Conservation (phyloP, 2,113 vertebrate species). For the Limnothrissa miodon region DNA sequence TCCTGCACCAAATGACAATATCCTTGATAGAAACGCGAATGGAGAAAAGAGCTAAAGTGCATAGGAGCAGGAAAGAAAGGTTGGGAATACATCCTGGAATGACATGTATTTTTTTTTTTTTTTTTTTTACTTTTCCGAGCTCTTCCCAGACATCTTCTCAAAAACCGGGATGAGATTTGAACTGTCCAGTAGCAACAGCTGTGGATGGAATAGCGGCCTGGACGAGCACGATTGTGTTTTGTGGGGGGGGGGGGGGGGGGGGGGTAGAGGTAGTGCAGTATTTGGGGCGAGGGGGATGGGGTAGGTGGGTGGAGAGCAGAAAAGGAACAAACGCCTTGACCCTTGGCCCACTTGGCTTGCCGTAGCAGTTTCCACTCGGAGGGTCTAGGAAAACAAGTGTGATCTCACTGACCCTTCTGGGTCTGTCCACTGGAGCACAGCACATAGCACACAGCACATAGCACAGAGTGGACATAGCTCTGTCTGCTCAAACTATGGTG, state of each 20-base stretch:
- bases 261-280: constrained; percentile 15
- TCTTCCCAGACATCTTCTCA: not conserved
- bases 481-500: not conserved
- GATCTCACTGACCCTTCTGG: not conserved
- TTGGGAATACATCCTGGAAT: not conserved
- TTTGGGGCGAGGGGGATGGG: constrained; percentile 16
- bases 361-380: constrained; percentile 25
- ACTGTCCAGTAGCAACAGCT: not conserved
- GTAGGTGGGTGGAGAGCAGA: not conserved
- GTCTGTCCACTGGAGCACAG: constrained; percentile 8
- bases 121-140: too few relatives aligned
- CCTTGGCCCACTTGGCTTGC: constrained; percentile 31
- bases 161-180: not conserved
- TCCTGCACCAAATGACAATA: not conserved
- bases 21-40: not conserved
- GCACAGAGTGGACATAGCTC: not conserved
- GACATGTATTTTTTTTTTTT: not conserved
- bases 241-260: not conserved
- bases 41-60: not conserved
- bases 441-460: too few relatives aligned
- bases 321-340: constrained; percentile 37
- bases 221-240: not conserved
- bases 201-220: not conserved
- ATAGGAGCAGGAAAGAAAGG: not conserved
- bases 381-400: constrained; percentile 34